Conservation (phyloP, 2,797 vertebrate genomes). For the Peromyscus nudipes region DNA sequence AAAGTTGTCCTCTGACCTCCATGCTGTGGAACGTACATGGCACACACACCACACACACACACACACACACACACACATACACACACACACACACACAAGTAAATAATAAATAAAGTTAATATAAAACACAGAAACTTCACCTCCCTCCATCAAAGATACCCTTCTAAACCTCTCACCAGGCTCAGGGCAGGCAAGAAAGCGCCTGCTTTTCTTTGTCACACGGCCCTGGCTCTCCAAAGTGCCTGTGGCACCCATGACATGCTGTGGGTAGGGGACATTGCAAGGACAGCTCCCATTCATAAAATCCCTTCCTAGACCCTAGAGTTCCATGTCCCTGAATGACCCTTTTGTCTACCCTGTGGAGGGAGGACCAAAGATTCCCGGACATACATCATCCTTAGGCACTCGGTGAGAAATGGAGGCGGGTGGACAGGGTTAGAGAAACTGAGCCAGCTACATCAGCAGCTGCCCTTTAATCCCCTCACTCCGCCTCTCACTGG, state of each 20-base stretch:
- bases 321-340: background rate
- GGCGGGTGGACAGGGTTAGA: background rate
- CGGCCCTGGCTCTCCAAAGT: slow-evolving; percentile 7
- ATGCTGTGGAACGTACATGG: background rate
- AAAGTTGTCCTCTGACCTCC: background rate
- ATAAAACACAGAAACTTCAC: background rate
- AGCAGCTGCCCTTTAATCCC: background rate
- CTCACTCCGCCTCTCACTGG: background rate
- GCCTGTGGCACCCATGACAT: background rate
- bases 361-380: too few species aligned
- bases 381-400: background rate
- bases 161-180: background rate
- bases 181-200: slow-evolving; percentile 68
- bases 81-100: background rate
- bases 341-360: background rate
- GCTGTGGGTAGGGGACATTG: background rate
- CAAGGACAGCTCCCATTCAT: background rate
- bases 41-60: background rate
- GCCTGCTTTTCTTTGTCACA: slow-evolving; percentile 68
- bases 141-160: background rate
- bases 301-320: background rate
- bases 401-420: background rate
- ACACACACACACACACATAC: background rate
- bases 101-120: background rate
- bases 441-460: background rate